Evolutionary conservation across 1,140 invertebrate genomes (phyloP).

Genomic region (Campodea augens): DNA sequence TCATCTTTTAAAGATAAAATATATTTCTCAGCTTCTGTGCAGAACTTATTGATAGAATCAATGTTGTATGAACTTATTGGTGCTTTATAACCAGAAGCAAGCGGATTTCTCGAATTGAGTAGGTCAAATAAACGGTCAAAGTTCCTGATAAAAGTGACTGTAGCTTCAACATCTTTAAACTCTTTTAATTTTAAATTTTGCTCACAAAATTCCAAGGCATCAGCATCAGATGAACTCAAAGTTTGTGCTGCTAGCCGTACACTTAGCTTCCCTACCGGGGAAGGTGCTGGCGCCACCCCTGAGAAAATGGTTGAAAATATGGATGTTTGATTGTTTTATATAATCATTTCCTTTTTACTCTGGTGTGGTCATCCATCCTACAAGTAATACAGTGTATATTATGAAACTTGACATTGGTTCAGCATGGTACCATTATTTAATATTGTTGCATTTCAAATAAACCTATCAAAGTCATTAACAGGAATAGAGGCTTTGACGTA

Average conservation of each 20-base stretch:
- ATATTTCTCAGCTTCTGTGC: background rate
- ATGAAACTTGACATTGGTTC: too few relatives aligned
- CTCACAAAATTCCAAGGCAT: slow-evolving; percentile 16
- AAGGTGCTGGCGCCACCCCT: too few relatives aligned
- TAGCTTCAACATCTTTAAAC: slow-evolving; percentile 15
- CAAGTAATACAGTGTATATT: too few relatives aligned
- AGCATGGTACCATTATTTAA: too few relatives aligned
- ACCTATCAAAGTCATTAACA: too few relatives aligned
- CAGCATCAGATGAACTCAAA: slow-evolving; percentile 17
- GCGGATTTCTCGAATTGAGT: slow-evolving; percentile 12
- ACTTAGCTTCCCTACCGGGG: too few relatives aligned
- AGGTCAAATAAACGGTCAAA: slow-evolving; percentile 15
- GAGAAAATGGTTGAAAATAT: too few relatives aligned
- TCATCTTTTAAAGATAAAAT: slow-evolving; percentile 2
- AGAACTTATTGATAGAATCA: background rate
- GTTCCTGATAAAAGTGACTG: slow-evolving; percentile 13
- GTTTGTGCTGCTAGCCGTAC: slow-evolving; percentile 19
- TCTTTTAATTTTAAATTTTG: slow-evolving; percentile 13
- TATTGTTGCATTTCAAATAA: too few relatives aligned
- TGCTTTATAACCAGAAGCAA: slow-evolving; percentile 9
- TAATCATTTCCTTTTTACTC: too few relatives aligned
- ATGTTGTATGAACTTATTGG: slow-evolving; percentile 10
- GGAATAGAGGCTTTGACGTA: too few relatives aligned
- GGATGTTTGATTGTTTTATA: too few relatives aligned
- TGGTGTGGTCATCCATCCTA: too few relatives aligned